Base-by-base conservation (phyloP, 2,113 vertebrate species). In the Sterrhoptilus dennistouni region DNA sequence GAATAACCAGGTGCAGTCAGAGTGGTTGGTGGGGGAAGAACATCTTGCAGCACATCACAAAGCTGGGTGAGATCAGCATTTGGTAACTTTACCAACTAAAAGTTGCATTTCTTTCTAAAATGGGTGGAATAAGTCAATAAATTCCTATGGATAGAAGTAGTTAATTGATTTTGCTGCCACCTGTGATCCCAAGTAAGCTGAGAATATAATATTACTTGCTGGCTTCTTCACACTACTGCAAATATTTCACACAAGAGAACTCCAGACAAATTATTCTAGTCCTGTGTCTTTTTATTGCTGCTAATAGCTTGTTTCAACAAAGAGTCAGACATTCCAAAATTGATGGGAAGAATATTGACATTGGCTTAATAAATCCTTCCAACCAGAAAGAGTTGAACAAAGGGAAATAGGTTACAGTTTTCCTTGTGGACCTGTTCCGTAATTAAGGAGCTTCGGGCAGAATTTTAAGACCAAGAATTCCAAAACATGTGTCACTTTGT, bases 281-380 rank as follows among this genome's bases (percentile, higher is more conserved):
- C 92, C 91, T 88, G 87, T 90, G 97, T 97, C 96, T 89, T 89
- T 97, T 97, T 97, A 97, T 95, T 95, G 96, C 80, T 88, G 75
- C 81, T 96, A 97, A 97, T 97, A 94, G 87, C 94, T 97, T 97
- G 91, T 97, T 97, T 97, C 84, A 96, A 96, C 95, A 97, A 98
- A 97, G 84, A 95, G 64, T 75, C 96, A 93, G 96, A 91, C 72
- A 74, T 93, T 71, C 69, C 92, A 95, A 70, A 97, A 98, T 85
- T 97, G 94, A 97, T 88, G 80, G 83, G 63, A 97, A 97, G 95
- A 98, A 88, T 94, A 92, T 96, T 97, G 86, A 96, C 81, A 93
- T 91, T 93, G 83, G 88, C 84, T 97, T 97, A 98, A 97, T 92
- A 94, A 84, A 97, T 93, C 86, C 92, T 94, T 95, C 95, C 90